A percentile compares a stretch with the other conserved stretches of the same genome.
Conservation (phyloP, 2,113 vertebrate species). For the Progne subis region DNA sequence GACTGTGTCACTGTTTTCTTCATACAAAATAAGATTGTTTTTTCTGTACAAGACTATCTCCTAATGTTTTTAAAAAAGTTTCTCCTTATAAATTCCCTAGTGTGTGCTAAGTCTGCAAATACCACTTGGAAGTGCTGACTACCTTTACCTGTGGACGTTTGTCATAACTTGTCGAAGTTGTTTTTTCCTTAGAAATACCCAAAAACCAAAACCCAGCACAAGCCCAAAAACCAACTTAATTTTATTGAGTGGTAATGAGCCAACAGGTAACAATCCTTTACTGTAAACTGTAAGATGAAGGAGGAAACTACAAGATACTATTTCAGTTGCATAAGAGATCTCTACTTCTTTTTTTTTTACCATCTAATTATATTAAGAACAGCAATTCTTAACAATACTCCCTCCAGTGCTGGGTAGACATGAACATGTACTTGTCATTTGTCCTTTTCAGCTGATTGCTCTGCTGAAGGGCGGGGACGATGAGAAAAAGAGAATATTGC, state of each 20-base stretch:
- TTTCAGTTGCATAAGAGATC: not conserved
- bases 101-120: not conserved
- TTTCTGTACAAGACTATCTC: not conserved
- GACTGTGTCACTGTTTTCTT: not conserved
- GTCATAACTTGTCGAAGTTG: not conserved
- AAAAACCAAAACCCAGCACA: not conserved
- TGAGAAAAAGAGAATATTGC: not conserved
- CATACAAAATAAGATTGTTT: not conserved
- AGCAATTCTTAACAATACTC: not conserved
- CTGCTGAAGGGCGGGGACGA: fast-evolving
- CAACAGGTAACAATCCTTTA: not conserved
- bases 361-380: not conserved
- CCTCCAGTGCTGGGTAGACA: not conserved
- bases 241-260: not conserved
- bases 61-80: not conserved
- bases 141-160: not conserved
- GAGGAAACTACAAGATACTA: not conserved
- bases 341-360: not conserved
- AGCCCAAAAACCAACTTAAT: not conserved
- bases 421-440: not conserved
- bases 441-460: not conserved
- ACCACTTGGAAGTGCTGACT: not conserved
- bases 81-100: not conserved
- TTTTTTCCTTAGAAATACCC: not conserved
- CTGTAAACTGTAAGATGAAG: not conserved